Conservation (phyloP, 2,888 invertebrate species). For the Amiota mariae region DNA sequence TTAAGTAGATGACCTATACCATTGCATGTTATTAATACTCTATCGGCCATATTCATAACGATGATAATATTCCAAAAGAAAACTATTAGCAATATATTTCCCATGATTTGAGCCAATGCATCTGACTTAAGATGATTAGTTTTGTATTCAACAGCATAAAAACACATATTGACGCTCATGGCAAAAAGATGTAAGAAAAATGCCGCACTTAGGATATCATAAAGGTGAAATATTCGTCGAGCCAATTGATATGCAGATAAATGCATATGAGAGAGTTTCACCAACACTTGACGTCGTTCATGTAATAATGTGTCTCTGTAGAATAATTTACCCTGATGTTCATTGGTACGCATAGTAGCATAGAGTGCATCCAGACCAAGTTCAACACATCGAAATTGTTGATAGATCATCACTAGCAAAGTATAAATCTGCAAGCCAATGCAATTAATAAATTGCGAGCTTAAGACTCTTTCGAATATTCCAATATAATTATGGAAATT, state of each 20-base stretch:
- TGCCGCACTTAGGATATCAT: slow-evolving; percentile 9
- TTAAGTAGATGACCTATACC: slow-evolving; percentile 39
- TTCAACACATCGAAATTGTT: slow-evolving; percentile 13
- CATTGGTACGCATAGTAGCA: background rate
- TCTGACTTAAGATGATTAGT: background rate
- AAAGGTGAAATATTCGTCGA: slow-evolving; percentile 10
- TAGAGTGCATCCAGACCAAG: background rate
- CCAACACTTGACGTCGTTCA: background rate
- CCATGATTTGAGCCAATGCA: too few relatives aligned
- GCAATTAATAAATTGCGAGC: background rate
- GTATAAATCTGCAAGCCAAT: background rate
- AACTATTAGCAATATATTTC: too few relatives aligned
- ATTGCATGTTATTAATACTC: slow-evolving; percentile 48
- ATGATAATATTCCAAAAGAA: slow-evolving; percentile 27
- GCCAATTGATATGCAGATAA: slow-evolving; percentile 28
- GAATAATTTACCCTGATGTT: background rate
- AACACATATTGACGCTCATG: slow-evolving; percentile 47
- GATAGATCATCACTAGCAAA: background rate
- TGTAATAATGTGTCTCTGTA: background rate
- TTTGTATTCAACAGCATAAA: slow-evolving; percentile 50
- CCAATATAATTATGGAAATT: too few relatives aligned
- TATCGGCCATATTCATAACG: slow-evolving; percentile 48
- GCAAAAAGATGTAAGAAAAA: slow-evolving; percentile 46
- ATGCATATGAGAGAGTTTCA: slow-evolving; percentile 19
- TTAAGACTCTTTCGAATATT: too few relatives aligned